Percentiles rank a stretch among this genome's conserved stretches.
phyloP scores from a whole-genome alignment of 2,113 vertebrate genomes.

The Anser cygnoides region DNA sequence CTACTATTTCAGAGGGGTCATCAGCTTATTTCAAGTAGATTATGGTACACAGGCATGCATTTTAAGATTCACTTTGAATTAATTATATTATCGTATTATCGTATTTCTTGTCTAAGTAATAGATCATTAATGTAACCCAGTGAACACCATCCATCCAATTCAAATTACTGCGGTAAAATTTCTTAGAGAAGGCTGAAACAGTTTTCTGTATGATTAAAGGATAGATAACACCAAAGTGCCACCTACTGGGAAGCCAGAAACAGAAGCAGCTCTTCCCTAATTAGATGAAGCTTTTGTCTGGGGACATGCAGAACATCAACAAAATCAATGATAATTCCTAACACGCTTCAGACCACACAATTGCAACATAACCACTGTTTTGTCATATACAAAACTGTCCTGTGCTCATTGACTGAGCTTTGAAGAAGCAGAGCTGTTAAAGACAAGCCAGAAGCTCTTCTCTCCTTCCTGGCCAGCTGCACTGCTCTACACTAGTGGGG shows the following conservation, averaged over 20 bases:
- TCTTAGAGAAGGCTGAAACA: not conserved
- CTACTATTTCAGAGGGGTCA: not conserved
- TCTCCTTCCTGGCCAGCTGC: not conserved
- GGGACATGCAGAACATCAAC: not conserved
- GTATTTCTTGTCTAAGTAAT: not conserved
- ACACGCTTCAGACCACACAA: not conserved
- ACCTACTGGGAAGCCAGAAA: slow-evolving; percentile 39
- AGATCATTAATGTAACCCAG: not conserved
- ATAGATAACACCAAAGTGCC: slow-evolving; percentile 39
- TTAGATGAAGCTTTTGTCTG: not conserved
- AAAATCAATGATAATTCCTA: not conserved
- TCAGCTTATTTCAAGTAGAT: not conserved
- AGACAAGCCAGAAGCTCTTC: not conserved
- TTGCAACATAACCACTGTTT: not conserved
- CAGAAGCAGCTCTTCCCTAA: not conserved
- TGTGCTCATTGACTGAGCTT: not conserved
- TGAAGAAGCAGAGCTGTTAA: not conserved
- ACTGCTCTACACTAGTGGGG: not conserved
- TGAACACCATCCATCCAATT: not conserved
- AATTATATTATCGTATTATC: not conserved
- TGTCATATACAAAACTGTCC: not conserved
- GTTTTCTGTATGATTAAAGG: not conserved
- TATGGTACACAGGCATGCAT: not conserved
- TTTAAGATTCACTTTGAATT: not conserved
- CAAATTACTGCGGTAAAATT: not conserved